Evolutionary conservation across 1,140 invertebrate genomes (phyloP).

Genomic region (Camponotus pennsylvanicus): DNA sequence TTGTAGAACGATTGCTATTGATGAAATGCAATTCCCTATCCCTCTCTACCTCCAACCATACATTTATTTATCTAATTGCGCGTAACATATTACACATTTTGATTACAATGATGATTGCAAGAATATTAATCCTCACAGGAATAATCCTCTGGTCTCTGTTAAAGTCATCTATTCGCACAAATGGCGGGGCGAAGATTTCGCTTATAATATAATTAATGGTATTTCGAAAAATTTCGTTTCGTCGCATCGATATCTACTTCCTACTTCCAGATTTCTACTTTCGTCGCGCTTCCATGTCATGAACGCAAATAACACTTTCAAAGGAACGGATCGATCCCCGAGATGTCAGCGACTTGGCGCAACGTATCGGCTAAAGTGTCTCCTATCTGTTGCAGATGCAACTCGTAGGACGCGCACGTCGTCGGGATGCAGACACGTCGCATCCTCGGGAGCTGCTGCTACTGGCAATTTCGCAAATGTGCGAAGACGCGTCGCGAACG

Average conservation of each 20-base stretch:
- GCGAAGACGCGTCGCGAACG: conserved; percentile 68
- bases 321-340: conserved; percentile 64
- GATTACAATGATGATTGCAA: conserved; percentile 1
- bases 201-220: conserved; percentile 9
- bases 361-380: conserved; percentile 75
- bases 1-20: neutral
- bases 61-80: neutral
- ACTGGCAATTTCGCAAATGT: conserved; percentile 74
- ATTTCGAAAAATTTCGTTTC: neutral
- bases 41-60: neutral
- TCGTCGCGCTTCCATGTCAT: conserved; percentile 30
- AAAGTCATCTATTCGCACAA: neutral
- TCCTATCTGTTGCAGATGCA: conserved; percentile 75
- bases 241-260: conserved; percentile 18
- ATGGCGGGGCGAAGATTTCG: neutral
- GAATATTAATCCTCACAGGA: neutral
- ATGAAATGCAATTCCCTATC: neutral
- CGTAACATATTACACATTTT: neutral
- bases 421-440: conserved; percentile 68
- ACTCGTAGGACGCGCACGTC: conserved; percentile 62
- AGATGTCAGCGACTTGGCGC: conserved; percentile 72
- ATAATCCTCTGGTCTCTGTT: neutral
- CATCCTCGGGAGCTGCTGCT: conserved; percentile 68
- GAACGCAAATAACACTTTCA: conserved; percentile 46
- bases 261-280: conserved; percentile 38